A percentile compares a stretch with the other conserved stretches of the same genome.
Evolutionary conservation across 2,113 vertebrate genomes (phyloP).

Genomic region (Corvus moneduloides): DNA sequence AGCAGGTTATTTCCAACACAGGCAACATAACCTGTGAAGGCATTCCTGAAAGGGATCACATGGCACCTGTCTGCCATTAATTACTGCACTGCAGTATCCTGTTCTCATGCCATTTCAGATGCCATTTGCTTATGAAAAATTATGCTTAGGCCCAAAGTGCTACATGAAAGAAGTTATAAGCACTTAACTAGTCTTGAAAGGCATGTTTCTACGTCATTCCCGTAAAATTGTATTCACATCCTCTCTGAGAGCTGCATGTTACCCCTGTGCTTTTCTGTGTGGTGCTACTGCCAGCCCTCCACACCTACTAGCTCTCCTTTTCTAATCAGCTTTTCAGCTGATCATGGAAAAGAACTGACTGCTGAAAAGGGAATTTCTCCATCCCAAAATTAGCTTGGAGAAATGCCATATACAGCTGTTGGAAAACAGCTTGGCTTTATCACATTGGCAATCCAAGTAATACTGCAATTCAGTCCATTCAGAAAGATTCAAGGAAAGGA

Average conservation of each 20-base stretch:
- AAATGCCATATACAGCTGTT: not conserved
- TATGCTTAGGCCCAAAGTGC: not conserved
- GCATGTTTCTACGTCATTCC: not conserved
- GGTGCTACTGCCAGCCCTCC: not conserved
- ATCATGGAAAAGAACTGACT: not conserved
- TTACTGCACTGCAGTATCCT: not conserved
- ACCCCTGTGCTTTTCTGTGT: not conserved
- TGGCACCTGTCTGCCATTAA: not conserved
- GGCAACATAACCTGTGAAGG: not conserved
- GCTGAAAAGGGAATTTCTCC: conserved; percentile 6
- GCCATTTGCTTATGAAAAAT: not conserved
- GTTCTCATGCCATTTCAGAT: not conserved
- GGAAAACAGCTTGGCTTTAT: not conserved
- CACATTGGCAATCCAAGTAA: not conserved
- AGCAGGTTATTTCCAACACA: not conserved
- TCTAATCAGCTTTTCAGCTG: not conserved
- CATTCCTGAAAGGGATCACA: not conserved
- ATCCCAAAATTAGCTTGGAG: conserved; percentile 23
- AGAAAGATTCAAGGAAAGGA: not conserved
- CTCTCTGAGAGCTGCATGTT: not conserved
- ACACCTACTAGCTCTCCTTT: not conserved
- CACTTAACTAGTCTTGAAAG: not conserved
- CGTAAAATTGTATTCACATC: not conserved
- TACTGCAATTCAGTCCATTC: not conserved
- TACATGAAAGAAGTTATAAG: not conserved